Evolutionary conservation across 2,797 vertebrate genomes (phyloP).

Genomic region (Manis crassicaudata): DNA sequence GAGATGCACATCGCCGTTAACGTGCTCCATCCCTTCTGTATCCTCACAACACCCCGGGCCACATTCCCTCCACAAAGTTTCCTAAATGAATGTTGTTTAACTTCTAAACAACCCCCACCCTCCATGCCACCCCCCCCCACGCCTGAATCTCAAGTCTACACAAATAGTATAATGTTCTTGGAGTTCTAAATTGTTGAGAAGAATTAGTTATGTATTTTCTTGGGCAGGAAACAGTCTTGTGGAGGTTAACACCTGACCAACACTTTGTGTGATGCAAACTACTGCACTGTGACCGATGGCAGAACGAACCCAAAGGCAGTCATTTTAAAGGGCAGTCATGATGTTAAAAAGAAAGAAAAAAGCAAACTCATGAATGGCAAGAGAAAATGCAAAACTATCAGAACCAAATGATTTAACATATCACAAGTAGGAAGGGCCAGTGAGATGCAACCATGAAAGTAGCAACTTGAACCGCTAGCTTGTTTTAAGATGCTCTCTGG

Average conservation of each 20-base stretch:
- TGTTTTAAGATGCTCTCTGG: neutral
- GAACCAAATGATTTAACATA: neutral
- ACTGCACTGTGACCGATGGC: neutral
- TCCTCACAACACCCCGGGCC: neutral
- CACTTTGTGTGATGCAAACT: neutral
- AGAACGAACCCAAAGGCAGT: neutral
- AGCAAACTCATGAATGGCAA: neutral
- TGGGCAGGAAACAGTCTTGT: neutral
- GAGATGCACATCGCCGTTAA: neutral
- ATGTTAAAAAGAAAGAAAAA: neutral
- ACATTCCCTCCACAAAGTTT: neutral
- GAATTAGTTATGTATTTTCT: neutral
- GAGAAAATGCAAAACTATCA: constrained; percentile 18
- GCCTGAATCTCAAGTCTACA: neutral
- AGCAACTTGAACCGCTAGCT: neutral
- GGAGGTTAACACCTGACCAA: neutral
- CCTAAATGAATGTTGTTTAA: neutral
- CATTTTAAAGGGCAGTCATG: neutral
- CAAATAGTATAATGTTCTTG: neutral
- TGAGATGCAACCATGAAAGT: neutral
- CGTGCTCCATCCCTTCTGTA: neutral
- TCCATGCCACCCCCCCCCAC: too few relatives aligned
- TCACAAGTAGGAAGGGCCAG: neutral
- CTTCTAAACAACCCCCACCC: neutral
- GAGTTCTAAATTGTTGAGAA: neutral